Evolutionary conservation across 1,140 invertebrate species (phyloP).

Genomic region (Hirudo medicinalis): DNA sequence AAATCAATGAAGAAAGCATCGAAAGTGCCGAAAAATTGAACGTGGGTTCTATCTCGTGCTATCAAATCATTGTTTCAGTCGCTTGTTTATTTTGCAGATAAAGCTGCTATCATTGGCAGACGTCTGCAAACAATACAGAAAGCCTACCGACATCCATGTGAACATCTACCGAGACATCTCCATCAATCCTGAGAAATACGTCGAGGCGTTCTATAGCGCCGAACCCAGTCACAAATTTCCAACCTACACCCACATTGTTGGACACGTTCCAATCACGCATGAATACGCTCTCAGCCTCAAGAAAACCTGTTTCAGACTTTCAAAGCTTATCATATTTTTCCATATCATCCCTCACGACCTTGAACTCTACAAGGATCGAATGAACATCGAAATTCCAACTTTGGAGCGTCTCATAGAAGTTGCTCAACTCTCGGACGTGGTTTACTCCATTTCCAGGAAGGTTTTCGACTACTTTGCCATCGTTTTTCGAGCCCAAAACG

Average conservation of each 20-base stretch:
- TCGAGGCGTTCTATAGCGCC: conserved; percentile 3
- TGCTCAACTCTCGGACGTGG: conserved; percentile 18
- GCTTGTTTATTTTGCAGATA: not conserved
- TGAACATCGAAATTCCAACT: conserved; percentile 11
- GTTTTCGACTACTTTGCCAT: conserved; percentile 19
- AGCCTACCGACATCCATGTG: not conserved
- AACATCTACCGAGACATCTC: not conserved
- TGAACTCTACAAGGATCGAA: conserved; percentile 8
- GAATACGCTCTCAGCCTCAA: conserved; percentile 14
- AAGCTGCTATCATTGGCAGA: conserved; percentile 5
- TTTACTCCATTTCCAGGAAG: conserved; percentile 20
- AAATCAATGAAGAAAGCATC: not conserved
- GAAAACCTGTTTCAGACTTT: not conserved
- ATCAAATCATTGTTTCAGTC: not conserved
- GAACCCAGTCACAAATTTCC: conserved; percentile 4
- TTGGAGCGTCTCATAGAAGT: conserved; percentile 14
- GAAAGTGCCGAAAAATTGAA: not conserved
- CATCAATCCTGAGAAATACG: not conserved
- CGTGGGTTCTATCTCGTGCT: not conserved
- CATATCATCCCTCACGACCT: conserved; percentile 21
- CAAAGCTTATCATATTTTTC: conserved; percentile 21
- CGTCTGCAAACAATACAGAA: not conserved
- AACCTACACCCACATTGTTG: conserved; percentile 18
- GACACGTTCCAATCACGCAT: conserved; percentile 21
- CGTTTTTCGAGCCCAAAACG: conserved; percentile 17